phyloP scores from a whole-genome alignment of 2,888 invertebrate species.

The Mesochorus sp. region DNA sequence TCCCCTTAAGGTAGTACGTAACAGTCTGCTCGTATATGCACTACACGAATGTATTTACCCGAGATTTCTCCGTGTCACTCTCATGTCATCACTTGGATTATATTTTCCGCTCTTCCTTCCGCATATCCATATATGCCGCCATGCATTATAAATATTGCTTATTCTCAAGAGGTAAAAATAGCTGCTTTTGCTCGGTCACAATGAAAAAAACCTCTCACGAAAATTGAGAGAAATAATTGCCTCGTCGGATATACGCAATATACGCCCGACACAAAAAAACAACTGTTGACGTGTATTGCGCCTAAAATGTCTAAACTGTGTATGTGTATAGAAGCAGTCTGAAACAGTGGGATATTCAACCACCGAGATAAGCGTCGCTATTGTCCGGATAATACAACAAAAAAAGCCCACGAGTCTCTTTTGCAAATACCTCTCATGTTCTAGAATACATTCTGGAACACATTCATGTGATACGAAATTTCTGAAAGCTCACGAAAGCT shows the following conservation, averaged over 20 bases:
- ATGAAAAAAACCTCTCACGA: constrained; percentile 27
- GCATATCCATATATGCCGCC: not conserved
- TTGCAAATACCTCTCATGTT: not conserved
- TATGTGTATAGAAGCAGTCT: too few species aligned
- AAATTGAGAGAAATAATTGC: constrained; percentile 33
- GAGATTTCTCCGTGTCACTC: constrained; percentile 28
- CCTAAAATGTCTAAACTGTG: too few species aligned
- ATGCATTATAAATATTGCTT: not conserved
- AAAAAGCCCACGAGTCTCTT: constrained; percentile 1
- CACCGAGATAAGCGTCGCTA: constrained; percentile 1
- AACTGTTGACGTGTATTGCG: too few species aligned
- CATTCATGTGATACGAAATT: not conserved
- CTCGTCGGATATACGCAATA: constrained; percentile 8
- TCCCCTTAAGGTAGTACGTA: not conserved
- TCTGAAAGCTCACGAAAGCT: too few species aligned
- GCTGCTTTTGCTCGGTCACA: constrained; percentile 4
- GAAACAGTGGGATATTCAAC: constrained; percentile 19
- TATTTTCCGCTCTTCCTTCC: not conserved
- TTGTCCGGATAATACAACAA: not conserved
- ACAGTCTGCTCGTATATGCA: constrained; percentile 21
- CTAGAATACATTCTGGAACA: not conserved
- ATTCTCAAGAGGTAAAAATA: constrained; percentile 12
- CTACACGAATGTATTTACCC: constrained; percentile 45
- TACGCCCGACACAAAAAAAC: too few species aligned
- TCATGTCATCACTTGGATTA: constrained; percentile 13